Conservation (phyloP, 2,113 vertebrate species). For the Solenodon paradoxus region DNA sequence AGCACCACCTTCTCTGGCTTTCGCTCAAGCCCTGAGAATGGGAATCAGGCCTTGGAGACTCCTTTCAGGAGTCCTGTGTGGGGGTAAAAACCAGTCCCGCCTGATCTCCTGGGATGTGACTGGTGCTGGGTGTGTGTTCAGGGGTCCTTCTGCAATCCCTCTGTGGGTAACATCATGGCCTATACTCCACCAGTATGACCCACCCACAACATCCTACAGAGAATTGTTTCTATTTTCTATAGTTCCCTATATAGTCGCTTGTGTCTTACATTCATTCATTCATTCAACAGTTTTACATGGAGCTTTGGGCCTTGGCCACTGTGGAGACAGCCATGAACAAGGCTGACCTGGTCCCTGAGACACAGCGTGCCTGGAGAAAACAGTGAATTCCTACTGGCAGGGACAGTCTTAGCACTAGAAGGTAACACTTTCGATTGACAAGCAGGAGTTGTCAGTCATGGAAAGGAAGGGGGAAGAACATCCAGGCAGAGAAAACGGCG, state of each 20-base stretch:
- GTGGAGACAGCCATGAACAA: not conserved
- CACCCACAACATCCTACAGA: not conserved
- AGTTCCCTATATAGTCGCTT: not conserved
- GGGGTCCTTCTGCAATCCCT: not conserved
- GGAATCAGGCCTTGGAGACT: not conserved
- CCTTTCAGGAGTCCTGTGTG: not conserved
- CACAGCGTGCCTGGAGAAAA: not conserved
- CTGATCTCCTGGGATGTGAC: not conserved
- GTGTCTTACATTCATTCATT: not conserved
- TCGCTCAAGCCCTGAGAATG: not conserved
- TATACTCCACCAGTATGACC: not conserved
- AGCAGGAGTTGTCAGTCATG: not conserved
- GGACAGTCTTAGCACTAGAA: not conserved
- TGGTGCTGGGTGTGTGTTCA: not conserved
- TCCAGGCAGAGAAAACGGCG: not conserved
- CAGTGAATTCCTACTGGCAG: not conserved
- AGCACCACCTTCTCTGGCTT: not conserved
- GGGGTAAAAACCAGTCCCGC: no score
- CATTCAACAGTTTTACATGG: not conserved
- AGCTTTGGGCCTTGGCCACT: not conserved
- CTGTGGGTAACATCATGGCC: not conserved
- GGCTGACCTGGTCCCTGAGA: not conserved
- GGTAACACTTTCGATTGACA: not conserved
- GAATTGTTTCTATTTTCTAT: not conserved
- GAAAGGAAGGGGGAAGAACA: not conserved